phyloP scores from a whole-genome alignment of 35 echinoderm and acorn worm species.

The Ophiothrix spiculata region DNA sequence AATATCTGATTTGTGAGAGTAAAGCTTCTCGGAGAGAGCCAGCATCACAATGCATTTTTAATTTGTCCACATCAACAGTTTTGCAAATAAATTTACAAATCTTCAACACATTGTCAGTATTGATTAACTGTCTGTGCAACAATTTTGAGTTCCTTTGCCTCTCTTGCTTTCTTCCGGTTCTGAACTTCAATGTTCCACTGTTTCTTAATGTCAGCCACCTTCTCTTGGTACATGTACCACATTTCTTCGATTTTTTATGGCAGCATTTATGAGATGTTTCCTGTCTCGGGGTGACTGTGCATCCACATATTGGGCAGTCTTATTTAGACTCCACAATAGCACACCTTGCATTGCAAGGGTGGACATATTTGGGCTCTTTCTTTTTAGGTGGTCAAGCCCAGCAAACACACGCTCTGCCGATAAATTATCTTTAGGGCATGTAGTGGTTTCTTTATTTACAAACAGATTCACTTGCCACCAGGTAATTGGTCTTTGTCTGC shows the following conservation, averaged over 20 bases:
- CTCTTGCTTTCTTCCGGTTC: background rate
- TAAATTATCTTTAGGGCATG: conserved; percentile 48
- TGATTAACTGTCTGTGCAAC: background rate
- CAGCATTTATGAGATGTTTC: conserved; percentile 7
- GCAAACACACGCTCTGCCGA: conserved; percentile 59
- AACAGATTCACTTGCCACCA: conserved; percentile 19
- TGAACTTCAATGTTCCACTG: background rate
- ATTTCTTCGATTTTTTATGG: background rate
- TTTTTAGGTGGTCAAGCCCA: conserved; percentile 55
- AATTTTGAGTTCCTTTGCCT: background rate
- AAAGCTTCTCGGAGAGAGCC: no score
- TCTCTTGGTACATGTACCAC: conserved; percentile 7
- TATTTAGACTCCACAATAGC: conserved; percentile 51
- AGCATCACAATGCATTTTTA: background rate
- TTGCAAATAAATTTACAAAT: conserved; percentile 2
- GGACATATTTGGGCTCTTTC: conserved; percentile 54
- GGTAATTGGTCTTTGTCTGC: conserved; percentile 42
- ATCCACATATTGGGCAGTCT: conserved; percentile 31
- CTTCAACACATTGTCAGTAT: conserved; percentile 11
- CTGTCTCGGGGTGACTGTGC: background rate
- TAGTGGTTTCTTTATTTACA: conserved; percentile 14
- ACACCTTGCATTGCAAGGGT: conserved; percentile 51
- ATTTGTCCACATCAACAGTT: conserved; percentile 17
- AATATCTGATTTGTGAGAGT: conserved; percentile 11
- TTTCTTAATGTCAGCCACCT: background rate